Evolutionary conservation across 2,113 vertebrate genomes (phyloP), one percentile per base, ranked within the genome.

Genomic region (Trematocara stigmaticum): DNA sequence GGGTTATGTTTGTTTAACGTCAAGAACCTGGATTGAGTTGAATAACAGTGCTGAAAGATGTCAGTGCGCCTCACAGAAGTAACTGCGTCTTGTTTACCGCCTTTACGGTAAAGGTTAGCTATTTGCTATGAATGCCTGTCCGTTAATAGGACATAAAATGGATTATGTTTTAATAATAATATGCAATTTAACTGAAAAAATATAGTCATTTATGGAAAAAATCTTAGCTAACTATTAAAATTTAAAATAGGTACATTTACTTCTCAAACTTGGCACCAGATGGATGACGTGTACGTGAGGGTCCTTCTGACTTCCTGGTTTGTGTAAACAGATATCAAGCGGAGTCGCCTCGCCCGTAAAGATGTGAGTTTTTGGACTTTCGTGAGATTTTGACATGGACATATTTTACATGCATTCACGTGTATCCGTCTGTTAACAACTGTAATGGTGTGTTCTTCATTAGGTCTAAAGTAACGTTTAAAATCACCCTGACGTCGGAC

Each of bases 381-480:
- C 3, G 10, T 51, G 0, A 18, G 0, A 20, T 82, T 78, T 15
- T 26, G 5, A 0, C 3, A 18, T 10, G 1, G 47, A 29, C 11
- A 6, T 2, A 59, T 47, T 7, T 13, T 0, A 2, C 31, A 4
- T 52, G 20, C 1, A 5, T 26, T 10, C 6, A 2, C 10, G 5
- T 7, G 20, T 10, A 49, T 38, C 2, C 1, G 2, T 2, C 2
- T n/a, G 38, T 10, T 74, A 5, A 23, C 76, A 38, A 47, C 4
- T 7, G 3, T 81, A 2, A 53, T 12, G 71, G 57, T 6, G 1
- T 81, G 34, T 6, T 31, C 31, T 89, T 53, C 51, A 5, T 88
- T 83, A 97, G 96, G 96, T 96, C 96, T 80, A 97, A 97, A 94
- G 96, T 97, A 82, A 97, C 96, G 89, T 97, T 97, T 96, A 97